A percentile compares a stretch with the other conserved stretches of the same genome.
Evolutionary conservation across 2,113 vertebrate genomes (phyloP).

Genomic region (Megaleporinus macrocephalus): DNA sequence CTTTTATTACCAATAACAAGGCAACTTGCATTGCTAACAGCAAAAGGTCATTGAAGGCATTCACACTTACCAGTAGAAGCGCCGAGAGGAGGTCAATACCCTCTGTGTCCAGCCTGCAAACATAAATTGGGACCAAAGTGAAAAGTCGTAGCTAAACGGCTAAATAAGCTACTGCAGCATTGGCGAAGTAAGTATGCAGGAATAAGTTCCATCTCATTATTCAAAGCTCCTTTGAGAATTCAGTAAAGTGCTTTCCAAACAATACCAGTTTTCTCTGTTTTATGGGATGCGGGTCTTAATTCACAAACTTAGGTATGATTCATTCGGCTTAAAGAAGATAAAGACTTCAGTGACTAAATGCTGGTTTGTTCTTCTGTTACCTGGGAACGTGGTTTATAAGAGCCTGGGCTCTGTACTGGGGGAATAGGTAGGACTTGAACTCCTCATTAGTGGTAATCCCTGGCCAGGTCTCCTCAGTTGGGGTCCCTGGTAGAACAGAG

Average conservation of each 20-base stretch:
- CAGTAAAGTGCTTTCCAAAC: not conserved
- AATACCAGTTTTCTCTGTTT: not conserved
- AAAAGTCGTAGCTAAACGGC: conserved; percentile 11
- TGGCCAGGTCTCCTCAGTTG: conserved; percentile 90
- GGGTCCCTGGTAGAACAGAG: conserved; percentile 80
- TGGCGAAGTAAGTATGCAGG: not conserved
- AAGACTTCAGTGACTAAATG: not conserved
- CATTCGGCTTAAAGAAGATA: not conserved
- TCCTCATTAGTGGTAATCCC: conserved; percentile 86
- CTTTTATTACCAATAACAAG: no score
- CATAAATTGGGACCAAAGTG: not conserved
- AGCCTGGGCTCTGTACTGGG: conserved; percentile 83
- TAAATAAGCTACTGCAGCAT: not conserved
- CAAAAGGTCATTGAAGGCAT: not conserved
- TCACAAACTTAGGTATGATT: conserved; percentile 10
- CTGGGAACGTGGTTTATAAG: conserved; percentile 92
- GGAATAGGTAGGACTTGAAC: conserved; percentile 88
- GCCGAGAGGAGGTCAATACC: conserved; percentile 86
- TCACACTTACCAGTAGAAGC: conserved; percentile 85
- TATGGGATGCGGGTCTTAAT: not conserved
- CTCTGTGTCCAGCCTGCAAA: conserved; percentile 88
- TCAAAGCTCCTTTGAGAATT: not conserved
- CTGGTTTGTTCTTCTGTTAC: conserved; percentile 67
- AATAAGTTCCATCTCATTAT: not conserved
- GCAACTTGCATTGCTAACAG: no score